These are phyloP conservation scores for Semicossyphus pulcher DNA, from an alignment of 2,113 vertebrate species.

Conservation along the genomic window DNA sequence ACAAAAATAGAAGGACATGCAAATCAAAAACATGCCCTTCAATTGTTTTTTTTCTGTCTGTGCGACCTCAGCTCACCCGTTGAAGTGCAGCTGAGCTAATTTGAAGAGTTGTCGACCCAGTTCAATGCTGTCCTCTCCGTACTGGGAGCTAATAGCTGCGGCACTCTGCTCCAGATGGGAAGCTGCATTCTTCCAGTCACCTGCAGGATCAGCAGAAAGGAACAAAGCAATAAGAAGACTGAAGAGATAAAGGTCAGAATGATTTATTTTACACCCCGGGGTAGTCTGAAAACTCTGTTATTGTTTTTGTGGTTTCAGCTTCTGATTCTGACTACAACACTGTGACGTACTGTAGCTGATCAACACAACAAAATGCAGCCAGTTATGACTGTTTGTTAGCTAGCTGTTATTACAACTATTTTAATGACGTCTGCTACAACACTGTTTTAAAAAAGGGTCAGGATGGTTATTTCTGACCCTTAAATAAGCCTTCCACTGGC, in stretches of 20 bases:
- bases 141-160: constrained; percentile 81
- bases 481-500: no score
- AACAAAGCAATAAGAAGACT: not conserved
- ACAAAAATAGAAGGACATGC: not conserved
- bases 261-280: not conserved
- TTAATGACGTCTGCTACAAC: no score
- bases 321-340: no score
- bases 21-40: not conserved
- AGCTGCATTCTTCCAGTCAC: constrained; percentile 90
- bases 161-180: constrained; percentile 86
- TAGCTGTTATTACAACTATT: no score
- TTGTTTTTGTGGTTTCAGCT: not conserved
- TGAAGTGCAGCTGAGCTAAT: constrained; percentile 94
- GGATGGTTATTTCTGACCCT: no score
- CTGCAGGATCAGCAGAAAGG: constrained; percentile 71
- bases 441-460: no score
- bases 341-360: no score
- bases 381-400: no score
- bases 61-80: constrained; percentile 83
- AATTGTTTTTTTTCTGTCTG: not conserved
- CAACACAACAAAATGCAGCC: no score
- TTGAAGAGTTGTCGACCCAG: constrained; percentile 93
- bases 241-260: not conserved
- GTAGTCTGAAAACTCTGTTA: not conserved
- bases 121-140: constrained; percentile 91